A percentile compares a stretch with the other conserved stretches of the same genome.
phyloP scores from a whole-genome alignment of 2,888 invertebrate species.

The Lysandra bellargus region DNA sequence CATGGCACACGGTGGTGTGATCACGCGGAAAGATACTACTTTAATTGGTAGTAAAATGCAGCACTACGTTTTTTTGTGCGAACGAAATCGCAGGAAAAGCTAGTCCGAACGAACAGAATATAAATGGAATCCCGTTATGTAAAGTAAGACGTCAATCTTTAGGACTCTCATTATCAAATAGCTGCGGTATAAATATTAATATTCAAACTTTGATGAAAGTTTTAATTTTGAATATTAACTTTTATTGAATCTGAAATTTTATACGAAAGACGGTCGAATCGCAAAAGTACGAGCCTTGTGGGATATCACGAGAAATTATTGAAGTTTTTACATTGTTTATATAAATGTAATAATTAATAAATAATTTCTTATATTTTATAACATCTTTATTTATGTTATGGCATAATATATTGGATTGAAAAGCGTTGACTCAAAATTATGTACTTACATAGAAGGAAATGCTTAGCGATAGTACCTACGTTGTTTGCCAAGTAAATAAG shows the following conservation, averaged over 20 bases:
- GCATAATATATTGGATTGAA: background rate
- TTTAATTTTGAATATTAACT: constrained; percentile 7
- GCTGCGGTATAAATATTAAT: constrained; percentile 7
- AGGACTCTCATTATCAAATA: background rate
- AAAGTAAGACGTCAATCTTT: background rate
- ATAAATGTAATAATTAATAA: background rate
- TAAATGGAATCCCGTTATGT: background rate
- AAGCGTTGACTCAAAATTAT: too few relatives aligned
- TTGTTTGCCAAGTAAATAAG: too few relatives aligned
- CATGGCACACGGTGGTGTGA: too few relatives aligned
- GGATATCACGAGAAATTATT: background rate
- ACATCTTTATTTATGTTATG: background rate
- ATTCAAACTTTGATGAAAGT: constrained; percentile 16
- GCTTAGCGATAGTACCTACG: too few relatives aligned
- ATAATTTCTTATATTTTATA: background rate
- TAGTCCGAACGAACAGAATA: background rate
- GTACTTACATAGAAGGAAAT: too few relatives aligned
- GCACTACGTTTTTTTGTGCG: too few relatives aligned
- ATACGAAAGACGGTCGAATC: background rate
- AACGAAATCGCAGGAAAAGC: background rate
- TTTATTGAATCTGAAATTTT: constrained; percentile 6
- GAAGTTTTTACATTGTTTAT: background rate
- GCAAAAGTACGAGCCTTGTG: background rate
- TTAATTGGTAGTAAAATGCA: too few relatives aligned
- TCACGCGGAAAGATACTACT: too few relatives aligned